A percentile compares a stretch with the other conserved stretches of the same genome.
These are phyloP conservation scores for Gnathonemus echidnorhynchus DNA, from an alignment of 2,113 vertebrate species.

Conservation along the genomic window DNA sequence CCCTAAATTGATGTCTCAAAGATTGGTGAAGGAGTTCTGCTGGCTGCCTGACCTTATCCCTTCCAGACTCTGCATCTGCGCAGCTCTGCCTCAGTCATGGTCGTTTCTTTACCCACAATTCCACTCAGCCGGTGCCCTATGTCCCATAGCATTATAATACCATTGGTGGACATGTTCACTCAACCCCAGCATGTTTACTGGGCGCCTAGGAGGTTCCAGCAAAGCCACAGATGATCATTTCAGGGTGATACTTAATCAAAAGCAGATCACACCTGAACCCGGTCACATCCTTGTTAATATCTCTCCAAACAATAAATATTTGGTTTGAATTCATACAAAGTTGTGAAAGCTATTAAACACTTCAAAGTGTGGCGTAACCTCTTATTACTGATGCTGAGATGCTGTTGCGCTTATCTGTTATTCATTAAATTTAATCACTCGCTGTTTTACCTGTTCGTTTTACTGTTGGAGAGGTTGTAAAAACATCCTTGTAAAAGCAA, in stretches of 20 bases:
- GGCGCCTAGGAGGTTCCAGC: slow-evolving; percentile 46
- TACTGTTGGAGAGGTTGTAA: slow-evolving; percentile 66
- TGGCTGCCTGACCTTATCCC: background rate
- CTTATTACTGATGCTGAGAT: slow-evolving; percentile 38
- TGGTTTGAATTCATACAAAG: slow-evolving; percentile 34
- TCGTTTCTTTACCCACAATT: background rate
- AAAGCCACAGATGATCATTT: slow-evolving; percentile 48
- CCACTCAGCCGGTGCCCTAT: background rate
- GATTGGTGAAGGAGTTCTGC: background rate
- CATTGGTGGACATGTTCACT: background rate
- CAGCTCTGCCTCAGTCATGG: background rate
- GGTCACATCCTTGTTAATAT: slow-evolving; percentile 64
- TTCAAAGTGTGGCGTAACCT: slow-evolving; percentile 56
- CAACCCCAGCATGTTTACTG: background rate
- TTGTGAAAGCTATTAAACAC: slow-evolving; percentile 36
- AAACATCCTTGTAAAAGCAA: slow-evolving; percentile 63
- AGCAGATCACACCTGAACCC: slow-evolving; percentile 57
- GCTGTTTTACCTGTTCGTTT: slow-evolving; percentile 67
- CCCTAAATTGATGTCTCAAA: background rate
- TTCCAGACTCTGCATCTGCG: background rate
- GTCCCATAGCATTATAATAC: background rate
- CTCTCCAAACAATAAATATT: slow-evolving; percentile 73
- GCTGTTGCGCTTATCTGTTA: slow-evolving; percentile 29
- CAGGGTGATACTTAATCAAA: slow-evolving; percentile 54
- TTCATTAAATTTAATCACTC: slow-evolving; percentile 61